A percentile compares a stretch with the other conserved stretches of the same genome.
Evolutionary conservation across 2,113 vertebrate species (phyloP).

Genomic region (Thermophis baileyi): DNA sequence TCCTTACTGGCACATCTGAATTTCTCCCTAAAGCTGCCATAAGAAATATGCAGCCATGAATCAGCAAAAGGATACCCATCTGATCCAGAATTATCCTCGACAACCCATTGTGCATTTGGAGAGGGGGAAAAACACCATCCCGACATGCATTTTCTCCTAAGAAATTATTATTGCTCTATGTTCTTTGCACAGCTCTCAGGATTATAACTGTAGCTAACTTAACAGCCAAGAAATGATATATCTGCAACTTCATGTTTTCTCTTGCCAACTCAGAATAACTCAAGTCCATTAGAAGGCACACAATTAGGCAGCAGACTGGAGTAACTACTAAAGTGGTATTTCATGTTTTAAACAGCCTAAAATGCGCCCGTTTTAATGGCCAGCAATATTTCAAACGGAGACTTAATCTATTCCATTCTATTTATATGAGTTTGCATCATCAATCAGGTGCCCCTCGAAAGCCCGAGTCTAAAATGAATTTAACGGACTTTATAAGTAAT

Average conservation of each 20-base stretch:
- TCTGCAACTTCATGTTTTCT: slow-evolving; percentile 31
- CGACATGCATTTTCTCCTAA: neutral
- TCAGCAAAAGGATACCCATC: neutral
- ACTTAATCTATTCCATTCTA: slow-evolving; percentile 60
- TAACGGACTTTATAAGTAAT: slow-evolving; percentile 67
- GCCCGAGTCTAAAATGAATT: slow-evolving; percentile 50
- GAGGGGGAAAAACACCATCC: neutral
- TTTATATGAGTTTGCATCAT: slow-evolving; percentile 57
- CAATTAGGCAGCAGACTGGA: slow-evolving; percentile 10
- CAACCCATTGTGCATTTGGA: neutral
- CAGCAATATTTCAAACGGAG: slow-evolving; percentile 62
- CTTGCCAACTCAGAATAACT: neutral
- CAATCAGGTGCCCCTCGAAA: slow-evolving; percentile 56
- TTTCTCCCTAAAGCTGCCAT: neutral
- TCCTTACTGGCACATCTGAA: neutral
- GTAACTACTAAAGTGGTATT: slow-evolving; percentile 33
- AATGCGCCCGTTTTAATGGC: slow-evolving; percentile 38
- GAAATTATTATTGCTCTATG: neutral
- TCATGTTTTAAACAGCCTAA: slow-evolving; percentile 49
- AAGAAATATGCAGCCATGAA: neutral
- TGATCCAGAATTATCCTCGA: neutral
- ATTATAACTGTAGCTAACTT: slow-evolving; percentile 23
- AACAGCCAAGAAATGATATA: slow-evolving; percentile 5
- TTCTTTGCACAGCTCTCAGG: neutral
- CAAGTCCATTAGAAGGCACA: neutral